A percentile compares a stretch with the other conserved stretches of the same genome.
Evolutionary conservation across 2,797 vertebrate genomes (phyloP).

Genomic region (Huso huso): DNA sequence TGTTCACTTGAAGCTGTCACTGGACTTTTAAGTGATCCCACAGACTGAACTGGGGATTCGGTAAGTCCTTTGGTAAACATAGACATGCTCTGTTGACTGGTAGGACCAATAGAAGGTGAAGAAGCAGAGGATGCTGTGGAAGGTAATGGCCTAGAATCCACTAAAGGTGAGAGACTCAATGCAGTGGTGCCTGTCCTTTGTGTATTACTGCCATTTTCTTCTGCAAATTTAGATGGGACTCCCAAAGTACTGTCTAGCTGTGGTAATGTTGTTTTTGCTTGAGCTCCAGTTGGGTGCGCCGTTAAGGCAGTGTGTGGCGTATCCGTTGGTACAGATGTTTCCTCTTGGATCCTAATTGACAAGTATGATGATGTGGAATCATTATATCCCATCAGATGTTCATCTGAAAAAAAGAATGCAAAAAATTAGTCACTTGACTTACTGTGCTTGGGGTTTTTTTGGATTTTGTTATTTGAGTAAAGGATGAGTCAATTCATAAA

Average conservation of each 20-base stretch:
- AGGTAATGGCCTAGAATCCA: background rate
- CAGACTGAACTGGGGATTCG: background rate
- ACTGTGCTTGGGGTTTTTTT: too few relatives aligned
- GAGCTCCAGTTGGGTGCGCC: background rate
- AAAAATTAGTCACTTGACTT: background rate
- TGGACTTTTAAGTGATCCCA: background rate
- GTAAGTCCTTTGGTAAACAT: background rate
- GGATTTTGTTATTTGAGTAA: background rate
- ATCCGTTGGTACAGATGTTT: slow-evolving; percentile 9
- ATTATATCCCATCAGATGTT: background rate
- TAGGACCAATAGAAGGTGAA: background rate
- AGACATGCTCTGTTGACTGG: background rate
- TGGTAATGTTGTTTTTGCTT: slow-evolving; percentile 5
- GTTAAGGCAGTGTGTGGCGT: slow-evolving; percentile 4
- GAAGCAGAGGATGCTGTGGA: background rate
- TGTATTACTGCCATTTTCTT: background rate
- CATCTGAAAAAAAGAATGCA: slow-evolving; percentile 14
- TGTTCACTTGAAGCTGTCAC: background rate
- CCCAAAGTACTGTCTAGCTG: background rate
- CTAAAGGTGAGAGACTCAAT: background rate
- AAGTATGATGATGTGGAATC: background rate
- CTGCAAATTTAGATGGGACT: background rate
- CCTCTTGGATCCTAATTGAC: background rate
- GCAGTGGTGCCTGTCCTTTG: background rate
- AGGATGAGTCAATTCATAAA: background rate